Evolutionary conservation across 2,888 invertebrate genomes (phyloP).

Genomic region (Xylota sylvarum): DNA sequence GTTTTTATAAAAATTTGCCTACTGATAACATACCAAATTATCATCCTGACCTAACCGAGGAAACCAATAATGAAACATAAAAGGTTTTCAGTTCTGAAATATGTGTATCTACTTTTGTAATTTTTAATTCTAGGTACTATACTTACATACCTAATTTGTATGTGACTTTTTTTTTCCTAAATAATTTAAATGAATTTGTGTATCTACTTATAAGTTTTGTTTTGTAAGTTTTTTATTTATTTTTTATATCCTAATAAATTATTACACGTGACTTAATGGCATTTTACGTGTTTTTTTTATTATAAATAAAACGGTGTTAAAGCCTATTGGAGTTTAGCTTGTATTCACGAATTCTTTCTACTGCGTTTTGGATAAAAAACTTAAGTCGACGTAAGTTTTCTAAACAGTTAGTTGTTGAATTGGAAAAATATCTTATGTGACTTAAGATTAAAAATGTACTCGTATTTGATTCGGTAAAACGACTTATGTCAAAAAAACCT

Average conservation of each 20-base stretch:
- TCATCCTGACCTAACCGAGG: slow-evolving; percentile 36
- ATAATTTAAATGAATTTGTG: slow-evolving; percentile 15
- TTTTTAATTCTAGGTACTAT: background rate
- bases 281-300: slow-evolving; percentile 5
- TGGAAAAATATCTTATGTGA: slow-evolving; percentile 26
- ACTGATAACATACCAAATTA: slow-evolving; percentile 15
- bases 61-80: slow-evolving; percentile 12
- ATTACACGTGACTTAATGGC: background rate
- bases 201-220: slow-evolving; percentile 12
- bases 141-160: no score
- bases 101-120: background rate
- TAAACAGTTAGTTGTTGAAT: slow-evolving; percentile 10
- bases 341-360: slow-evolving; percentile 1
- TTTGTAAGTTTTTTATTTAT: background rate
- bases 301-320: slow-evolving; percentile 12
- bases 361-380: slow-evolving; percentile 16
- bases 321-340: slow-evolving; percentile 4
- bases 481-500: background rate
- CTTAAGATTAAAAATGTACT: slow-evolving; percentile 14
- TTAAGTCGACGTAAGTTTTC: slow-evolving; percentile 24
- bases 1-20: slow-evolving; percentile 23
- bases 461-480: slow-evolving; percentile 22
- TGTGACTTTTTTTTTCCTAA: slow-evolving; percentile 2
- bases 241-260: slow-evolving; percentile 2
- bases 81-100: background rate